phyloP scores from a whole-genome alignment of 2,797 vertebrate species.

The Iguana delicatissima region DNA sequence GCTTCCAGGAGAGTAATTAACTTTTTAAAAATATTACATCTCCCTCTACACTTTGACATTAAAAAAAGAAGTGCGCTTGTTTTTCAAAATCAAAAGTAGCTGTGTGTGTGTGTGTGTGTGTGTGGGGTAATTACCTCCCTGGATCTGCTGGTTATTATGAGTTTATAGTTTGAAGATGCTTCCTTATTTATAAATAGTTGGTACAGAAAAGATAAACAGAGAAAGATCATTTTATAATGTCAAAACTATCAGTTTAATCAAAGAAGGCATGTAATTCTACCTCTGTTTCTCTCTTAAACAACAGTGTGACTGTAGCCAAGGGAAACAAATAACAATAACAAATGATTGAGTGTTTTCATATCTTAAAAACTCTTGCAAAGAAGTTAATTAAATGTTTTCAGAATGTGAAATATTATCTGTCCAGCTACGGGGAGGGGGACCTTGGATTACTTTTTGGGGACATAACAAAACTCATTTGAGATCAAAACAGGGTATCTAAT shows the following conservation, averaged over 20 bases:
- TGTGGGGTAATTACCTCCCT: too few species aligned
- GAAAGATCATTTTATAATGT: constrained; percentile 22
- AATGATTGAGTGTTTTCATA: constrained; percentile 21
- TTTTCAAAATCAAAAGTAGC: neutral
- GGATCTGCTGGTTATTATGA: too few species aligned
- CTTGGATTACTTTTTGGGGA: constrained; percentile 9
- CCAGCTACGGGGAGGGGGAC: neutral
- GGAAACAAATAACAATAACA: constrained; percentile 29
- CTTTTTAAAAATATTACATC: too few species aligned
- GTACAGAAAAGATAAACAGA: neutral
- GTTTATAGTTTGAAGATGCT: constrained; percentile 9
- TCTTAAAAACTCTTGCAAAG: neutral
- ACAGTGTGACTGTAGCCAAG: constrained; percentile 19
- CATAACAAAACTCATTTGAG: constrained; percentile 11
- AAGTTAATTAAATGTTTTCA: constrained; percentile 43
- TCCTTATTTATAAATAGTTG: constrained; percentile 31
- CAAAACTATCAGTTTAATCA: neutral
- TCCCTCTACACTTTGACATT: too few species aligned
- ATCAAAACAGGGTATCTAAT: neutral
- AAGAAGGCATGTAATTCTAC: constrained; percentile 20
- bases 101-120: too few species aligned
- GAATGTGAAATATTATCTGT: constrained; percentile 33
- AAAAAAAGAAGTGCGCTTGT: too few species aligned
- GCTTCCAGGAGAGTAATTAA: too few species aligned
- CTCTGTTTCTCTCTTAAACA: constrained; percentile 31